phyloP scores from a whole-genome alignment of 2,113 vertebrate species.

The Erinaceus europaeus region DNA sequence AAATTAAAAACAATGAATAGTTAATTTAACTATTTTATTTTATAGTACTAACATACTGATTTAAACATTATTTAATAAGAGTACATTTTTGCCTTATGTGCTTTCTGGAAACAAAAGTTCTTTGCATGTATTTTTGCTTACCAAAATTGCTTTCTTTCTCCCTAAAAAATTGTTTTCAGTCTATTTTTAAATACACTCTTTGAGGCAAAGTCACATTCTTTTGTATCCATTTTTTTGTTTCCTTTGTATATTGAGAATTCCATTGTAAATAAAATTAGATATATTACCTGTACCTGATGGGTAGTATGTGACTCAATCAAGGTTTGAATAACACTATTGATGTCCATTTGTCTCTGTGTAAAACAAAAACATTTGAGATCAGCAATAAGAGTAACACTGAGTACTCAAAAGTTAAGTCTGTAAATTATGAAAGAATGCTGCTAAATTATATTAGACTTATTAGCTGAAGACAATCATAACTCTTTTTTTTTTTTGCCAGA shows the following conservation, averaged over 20 bases:
- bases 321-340: slow-evolving; percentile 86
- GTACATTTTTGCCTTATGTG: slow-evolving; percentile 8
- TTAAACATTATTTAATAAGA: slow-evolving; percentile 42
- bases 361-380: slow-evolving; percentile 68
- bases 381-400: slow-evolving; percentile 52
- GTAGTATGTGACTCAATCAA: slow-evolving; percentile 84
- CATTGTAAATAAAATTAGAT: slow-evolving; percentile 64
- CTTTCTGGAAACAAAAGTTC: slow-evolving; percentile 10
- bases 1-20: slow-evolving; percentile 18
- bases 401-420: slow-evolving; percentile 33
- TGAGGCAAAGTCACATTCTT: slow-evolving; percentile 46
- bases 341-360: slow-evolving; percentile 87
- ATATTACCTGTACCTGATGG: slow-evolving; percentile 89
- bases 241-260: slow-evolving; percentile 49
- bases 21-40: slow-evolving; percentile 17
- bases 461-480: slow-evolving; percentile 30
- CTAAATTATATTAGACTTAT: slow-evolving; percentile 15
- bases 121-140: slow-evolving; percentile 52
- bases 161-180: slow-evolving; percentile 28
- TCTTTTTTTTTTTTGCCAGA: no score
- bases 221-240: not conserved
- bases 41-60: not conserved
- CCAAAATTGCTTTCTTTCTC: slow-evolving; percentile 32
- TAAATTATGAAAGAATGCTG: slow-evolving; percentile 51
- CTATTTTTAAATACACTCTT: slow-evolving; percentile 65